These are phyloP conservation scores for Sisor rabdophorus DNA, from an alignment of 2,113 vertebrate genomes.

Conservation along the genomic window DNA sequence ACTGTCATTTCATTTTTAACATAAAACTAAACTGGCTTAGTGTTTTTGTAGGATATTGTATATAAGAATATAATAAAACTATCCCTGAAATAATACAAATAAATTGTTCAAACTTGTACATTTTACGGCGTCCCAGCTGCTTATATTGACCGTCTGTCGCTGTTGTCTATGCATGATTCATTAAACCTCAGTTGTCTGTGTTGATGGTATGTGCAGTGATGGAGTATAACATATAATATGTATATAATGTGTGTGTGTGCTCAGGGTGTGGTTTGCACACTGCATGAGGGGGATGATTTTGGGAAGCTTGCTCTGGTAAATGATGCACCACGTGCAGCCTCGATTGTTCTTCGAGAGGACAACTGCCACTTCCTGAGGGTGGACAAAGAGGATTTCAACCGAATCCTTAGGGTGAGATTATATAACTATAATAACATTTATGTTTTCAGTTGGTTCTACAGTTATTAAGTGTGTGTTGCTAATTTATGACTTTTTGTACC, in stretches of 20 bases:
- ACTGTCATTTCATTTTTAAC: constrained; percentile 9
- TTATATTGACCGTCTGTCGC: too few relatives aligned
- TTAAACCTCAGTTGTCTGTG: not conserved
- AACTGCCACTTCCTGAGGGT: constrained; percentile 97
- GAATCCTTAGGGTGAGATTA: constrained; percentile 86
- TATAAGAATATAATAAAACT: not conserved
- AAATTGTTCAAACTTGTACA: too few relatives aligned
- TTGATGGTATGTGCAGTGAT: not conserved
- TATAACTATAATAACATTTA: not conserved
- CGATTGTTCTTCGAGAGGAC: constrained; percentile 93
- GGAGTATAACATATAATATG: not conserved
- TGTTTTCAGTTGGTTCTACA: not conserved
- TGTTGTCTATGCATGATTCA: not conserved
- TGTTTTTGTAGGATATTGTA: too few relatives aligned
- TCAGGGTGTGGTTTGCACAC: constrained; percentile 94
- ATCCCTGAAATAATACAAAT: too few relatives aligned
- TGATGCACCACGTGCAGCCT: constrained; percentile 92
- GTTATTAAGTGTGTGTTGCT: not conserved
- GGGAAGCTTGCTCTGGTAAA: constrained; percentile 97
- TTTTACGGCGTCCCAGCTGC: too few relatives aligned
- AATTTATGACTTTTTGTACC: not conserved
- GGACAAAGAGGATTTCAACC: constrained; percentile 98
- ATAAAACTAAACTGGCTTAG: not conserved
- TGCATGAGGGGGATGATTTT: constrained; percentile 96
- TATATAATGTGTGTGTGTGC: constrained; percentile 24